Evolutionary conservation across 2,113 vertebrate genomes (phyloP).

Genomic region (Ibidorhyncha struthersii): DNA sequence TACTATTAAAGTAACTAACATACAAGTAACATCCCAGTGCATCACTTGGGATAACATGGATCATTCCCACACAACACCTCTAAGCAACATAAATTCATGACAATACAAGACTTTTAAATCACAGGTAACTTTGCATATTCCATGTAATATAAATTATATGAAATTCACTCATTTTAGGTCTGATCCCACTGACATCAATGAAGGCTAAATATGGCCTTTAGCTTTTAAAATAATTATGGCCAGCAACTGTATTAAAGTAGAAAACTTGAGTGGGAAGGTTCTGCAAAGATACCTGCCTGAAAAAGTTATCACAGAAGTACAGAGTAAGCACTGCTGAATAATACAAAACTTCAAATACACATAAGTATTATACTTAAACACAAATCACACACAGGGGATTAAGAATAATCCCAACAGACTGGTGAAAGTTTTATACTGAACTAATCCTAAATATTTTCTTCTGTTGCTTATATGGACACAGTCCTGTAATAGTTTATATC

Average conservation of each 20-base stretch:
- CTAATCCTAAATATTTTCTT: background rate
- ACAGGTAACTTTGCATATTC: background rate
- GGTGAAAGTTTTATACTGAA: background rate
- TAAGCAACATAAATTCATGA: background rate
- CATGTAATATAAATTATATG: background rate
- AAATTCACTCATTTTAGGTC: background rate
- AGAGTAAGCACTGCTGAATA: background rate
- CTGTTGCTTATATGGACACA: background rate
- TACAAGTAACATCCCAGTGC: background rate
- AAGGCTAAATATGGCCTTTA: background rate
- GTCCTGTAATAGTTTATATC: background rate
- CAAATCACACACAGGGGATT: background rate
- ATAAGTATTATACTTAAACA: background rate
- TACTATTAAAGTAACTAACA: background rate
- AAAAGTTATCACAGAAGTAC: background rate
- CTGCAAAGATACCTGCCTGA: background rate
- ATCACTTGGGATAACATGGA: background rate
- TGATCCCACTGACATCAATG: background rate
- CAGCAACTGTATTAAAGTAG: background rate
- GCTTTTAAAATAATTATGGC: background rate
- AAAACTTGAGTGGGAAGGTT: background rate
- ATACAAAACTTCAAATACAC: background rate
- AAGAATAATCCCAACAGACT: background rate
- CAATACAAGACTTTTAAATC: background rate
- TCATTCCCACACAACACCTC: background rate